phyloP scores from a whole-genome alignment of 2,888 invertebrate genomes.

The Nomada fabriciana region DNA sequence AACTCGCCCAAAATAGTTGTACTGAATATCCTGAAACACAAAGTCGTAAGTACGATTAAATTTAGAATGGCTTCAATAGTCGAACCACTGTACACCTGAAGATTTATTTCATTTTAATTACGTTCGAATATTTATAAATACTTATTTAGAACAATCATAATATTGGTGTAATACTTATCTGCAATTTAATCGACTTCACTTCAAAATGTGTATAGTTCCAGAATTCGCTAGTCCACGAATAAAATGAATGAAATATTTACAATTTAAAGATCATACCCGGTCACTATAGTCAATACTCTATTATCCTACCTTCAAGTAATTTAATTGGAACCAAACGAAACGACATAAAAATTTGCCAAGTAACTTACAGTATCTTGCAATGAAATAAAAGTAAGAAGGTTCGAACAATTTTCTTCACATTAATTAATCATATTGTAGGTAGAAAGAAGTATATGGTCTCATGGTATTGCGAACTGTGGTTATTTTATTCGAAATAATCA shows the following conservation, averaged over 20 bases:
- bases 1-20: slow-evolving; percentile 30
- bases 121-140: neutral
- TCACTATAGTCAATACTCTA: neutral
- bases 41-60: slow-evolving; percentile 23
- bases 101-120: neutral
- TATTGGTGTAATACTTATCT: slow-evolving; percentile 23
- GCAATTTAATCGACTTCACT: neutral
- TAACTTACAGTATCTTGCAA: neutral
- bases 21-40: slow-evolving; percentile 57
- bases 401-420: neutral
- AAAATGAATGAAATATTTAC: neutral
- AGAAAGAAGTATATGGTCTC: slow-evolving; percentile 14
- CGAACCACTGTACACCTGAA: neutral
- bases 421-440: slow-evolving; percentile 27
- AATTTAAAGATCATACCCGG: neutral
- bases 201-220: neutral
- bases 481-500: slow-evolving; percentile 28
- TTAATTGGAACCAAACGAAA: neutral
- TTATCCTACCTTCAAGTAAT: neutral
- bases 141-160: neutral
- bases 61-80: neutral
- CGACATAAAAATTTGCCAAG: neutral
- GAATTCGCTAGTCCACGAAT: neutral
- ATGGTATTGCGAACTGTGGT: slow-evolving; percentile 14
- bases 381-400: neutral